Percentiles rank a stretch among this genome's conserved stretches.
Evolutionary conservation across 2,888 invertebrate genomes (phyloP).

Genomic region (Synergus japonicus): DNA sequence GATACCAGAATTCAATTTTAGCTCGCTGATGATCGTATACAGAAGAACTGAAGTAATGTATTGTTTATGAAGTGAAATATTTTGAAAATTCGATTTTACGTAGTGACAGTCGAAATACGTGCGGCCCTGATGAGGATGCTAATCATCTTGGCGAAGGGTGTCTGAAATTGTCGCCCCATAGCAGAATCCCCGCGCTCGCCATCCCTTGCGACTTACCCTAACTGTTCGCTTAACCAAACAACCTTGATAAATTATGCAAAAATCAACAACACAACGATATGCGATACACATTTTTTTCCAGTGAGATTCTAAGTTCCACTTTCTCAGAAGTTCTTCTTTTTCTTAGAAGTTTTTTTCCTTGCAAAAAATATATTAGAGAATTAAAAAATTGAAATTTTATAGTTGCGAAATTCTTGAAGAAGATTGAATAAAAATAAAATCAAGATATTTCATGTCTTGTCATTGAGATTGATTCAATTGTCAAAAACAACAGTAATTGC

Average conservation of each 20-base stretch:
- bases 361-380: not conserved
- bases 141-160: constrained; percentile 74
- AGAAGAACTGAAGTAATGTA: not conserved
- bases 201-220: constrained; percentile 65
- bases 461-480: not conserved
- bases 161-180: constrained; percentile 72
- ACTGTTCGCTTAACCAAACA: constrained; percentile 74
- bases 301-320: not conserved
- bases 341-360: not conserved
- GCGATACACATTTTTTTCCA: constrained; percentile 45
- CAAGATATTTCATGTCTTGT: not conserved
- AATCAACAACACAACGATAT: constrained; percentile 74
- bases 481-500: constrained; percentile 2
- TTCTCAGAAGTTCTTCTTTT: not conserved
- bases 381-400: not conserved
- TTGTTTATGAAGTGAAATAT: constrained; percentile 19
- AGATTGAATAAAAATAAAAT: not conserved
- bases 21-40: not conserved
- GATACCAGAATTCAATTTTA: not conserved
- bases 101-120: constrained; percentile 54
- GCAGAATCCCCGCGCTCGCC: constrained; percentile 61
- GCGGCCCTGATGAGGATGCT: constrained; percentile 71
- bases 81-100: constrained; percentile 26
- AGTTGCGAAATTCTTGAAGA: not conserved
- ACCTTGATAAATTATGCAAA: constrained; percentile 76